These are phyloP conservation scores for Chaunax sp. DNA, from an alignment of 2,797 vertebrate genomes.

Conservation along the genomic window DNA sequence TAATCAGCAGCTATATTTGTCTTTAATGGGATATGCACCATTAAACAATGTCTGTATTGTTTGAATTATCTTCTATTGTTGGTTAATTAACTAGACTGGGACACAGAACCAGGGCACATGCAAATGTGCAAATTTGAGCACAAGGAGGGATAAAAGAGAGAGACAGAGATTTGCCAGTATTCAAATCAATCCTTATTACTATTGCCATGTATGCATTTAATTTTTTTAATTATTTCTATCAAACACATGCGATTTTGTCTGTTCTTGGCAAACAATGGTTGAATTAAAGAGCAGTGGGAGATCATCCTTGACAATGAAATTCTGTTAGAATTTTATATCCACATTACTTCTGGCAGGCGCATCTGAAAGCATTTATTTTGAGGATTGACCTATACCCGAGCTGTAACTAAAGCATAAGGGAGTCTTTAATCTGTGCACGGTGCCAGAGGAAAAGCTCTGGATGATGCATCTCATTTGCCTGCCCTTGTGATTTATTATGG, in stretches of 20 bases:
- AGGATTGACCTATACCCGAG: slow-evolving; percentile 68
- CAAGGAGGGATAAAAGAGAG: slow-evolving; percentile 16
- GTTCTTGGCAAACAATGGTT: not conserved
- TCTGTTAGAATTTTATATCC: slow-evolving; percentile 44
- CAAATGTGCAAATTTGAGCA: slow-evolving; percentile 42
- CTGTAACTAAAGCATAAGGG: slow-evolving; percentile 68
- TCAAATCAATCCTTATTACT: not conserved
- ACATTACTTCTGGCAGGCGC: slow-evolving; percentile 55
- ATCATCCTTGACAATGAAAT: slow-evolving; percentile 36
- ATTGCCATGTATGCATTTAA: not conserved
- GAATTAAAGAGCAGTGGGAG: slow-evolving; percentile 20
- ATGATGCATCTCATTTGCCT: slow-evolving; percentile 74
- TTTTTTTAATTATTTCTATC: slow-evolving; percentile 7
- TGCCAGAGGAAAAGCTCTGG: slow-evolving; percentile 57
- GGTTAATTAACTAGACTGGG: slow-evolving; percentile 65
- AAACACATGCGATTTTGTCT: slow-evolving; percentile 1
- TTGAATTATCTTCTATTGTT: slow-evolving; percentile 65
- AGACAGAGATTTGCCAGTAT: slow-evolving; percentile 24
- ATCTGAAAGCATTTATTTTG: slow-evolving; percentile 64
- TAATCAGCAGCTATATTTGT: slow-evolving; percentile 77
- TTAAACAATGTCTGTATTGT: slow-evolving; percentile 71
- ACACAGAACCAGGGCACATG: slow-evolving; percentile 13
- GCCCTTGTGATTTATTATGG: slow-evolving; percentile 66
- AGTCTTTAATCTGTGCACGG: slow-evolving; percentile 70
- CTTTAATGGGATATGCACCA: slow-evolving; percentile 67